Conservation (phyloP, 2,888 invertebrate genomes). For the Cosmia pyralina region DNA sequence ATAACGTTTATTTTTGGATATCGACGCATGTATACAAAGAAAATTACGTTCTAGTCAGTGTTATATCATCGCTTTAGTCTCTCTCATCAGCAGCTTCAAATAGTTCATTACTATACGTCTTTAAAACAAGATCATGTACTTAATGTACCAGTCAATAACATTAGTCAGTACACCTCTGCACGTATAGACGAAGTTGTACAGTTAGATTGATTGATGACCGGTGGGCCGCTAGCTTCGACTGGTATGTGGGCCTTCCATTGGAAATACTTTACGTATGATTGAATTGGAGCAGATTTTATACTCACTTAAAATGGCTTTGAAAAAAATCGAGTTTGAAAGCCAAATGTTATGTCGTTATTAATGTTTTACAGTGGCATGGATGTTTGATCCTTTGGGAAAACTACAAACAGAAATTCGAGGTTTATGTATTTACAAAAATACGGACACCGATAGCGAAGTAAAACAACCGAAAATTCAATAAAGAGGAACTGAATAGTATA, state of each 20-base stretch:
- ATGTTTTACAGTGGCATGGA: not conserved
- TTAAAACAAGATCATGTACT: slow-evolving; percentile 23
- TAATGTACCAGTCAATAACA: slow-evolving; percentile 15
- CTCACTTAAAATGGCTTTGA: not conserved
- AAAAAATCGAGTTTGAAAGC: slow-evolving; percentile 4
- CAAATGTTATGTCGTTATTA: not conserved
- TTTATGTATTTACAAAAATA: not conserved
- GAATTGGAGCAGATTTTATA: slow-evolving; percentile 24
- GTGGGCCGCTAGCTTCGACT: slow-evolving; percentile 16
- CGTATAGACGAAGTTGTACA: slow-evolving; percentile 46
- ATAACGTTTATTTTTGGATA: slow-evolving; percentile 50
- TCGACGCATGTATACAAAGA: slow-evolving; percentile 36
- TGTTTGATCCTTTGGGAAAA: not conserved
- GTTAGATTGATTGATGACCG: slow-evolving; percentile 53
- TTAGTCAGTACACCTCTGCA: slow-evolving; percentile 2
- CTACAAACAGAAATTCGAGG: not conserved
- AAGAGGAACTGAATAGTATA: not conserved
- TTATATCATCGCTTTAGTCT: slow-evolving; percentile 42
- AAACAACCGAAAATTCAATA: not conserved
- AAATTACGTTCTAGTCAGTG: slow-evolving; percentile 22
- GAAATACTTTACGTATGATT: slow-evolving; percentile 7
- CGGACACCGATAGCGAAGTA: not conserved
- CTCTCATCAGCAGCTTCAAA: slow-evolving; percentile 2
- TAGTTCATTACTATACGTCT: not conserved
- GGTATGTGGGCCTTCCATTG: slow-evolving; percentile 42